A percentile compares a stretch with the other conserved stretches of the same genome.
phyloP scores from a whole-genome alignment of 2,797 vertebrate species.

The Artibeus jamaicensis region DNA sequence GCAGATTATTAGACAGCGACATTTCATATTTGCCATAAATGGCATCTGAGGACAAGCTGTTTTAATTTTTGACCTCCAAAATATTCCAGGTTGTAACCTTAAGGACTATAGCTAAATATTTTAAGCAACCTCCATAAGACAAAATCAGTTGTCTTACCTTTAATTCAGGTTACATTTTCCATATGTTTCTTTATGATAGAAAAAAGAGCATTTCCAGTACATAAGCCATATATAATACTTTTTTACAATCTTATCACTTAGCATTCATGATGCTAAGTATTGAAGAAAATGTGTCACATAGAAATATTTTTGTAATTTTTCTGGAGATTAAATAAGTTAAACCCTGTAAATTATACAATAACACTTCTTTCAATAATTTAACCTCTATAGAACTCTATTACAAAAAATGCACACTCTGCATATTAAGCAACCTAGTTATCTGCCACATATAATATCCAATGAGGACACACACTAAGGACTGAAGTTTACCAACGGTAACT shows the following conservation, averaged over 20 bases:
- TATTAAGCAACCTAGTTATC: background rate
- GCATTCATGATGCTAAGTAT: background rate
- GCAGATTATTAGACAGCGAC: constrained; percentile 10
- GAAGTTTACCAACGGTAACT: background rate
- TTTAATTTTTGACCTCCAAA: constrained; percentile 67
- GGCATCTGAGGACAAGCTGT: background rate
- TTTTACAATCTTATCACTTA: constrained; percentile 31
- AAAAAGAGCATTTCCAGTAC: background rate
- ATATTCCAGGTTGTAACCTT: constrained; percentile 61
- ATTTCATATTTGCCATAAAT: constrained; percentile 58
- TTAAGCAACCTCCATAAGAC: constrained; percentile 65
- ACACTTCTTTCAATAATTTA: background rate
- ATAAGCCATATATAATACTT: constrained; percentile 41
- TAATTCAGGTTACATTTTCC: constrained; percentile 70
- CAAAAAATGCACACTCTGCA: background rate
- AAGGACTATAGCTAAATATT: constrained; percentile 69
- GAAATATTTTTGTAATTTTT: background rate
- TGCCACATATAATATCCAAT: background rate
- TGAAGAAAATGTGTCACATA: background rate
- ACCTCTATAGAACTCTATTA: background rate
- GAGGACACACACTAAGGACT: background rate
- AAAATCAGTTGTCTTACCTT: constrained; percentile 71
- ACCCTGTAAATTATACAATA: background rate
- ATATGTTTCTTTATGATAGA: background rate
- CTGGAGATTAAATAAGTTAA: background rate